A percentile compares a stretch with the other conserved stretches of the same genome.
phyloP scores from a whole-genome alignment of 2,113 vertebrate genomes.

The Sinocyclocheilus maitianheensis region DNA sequence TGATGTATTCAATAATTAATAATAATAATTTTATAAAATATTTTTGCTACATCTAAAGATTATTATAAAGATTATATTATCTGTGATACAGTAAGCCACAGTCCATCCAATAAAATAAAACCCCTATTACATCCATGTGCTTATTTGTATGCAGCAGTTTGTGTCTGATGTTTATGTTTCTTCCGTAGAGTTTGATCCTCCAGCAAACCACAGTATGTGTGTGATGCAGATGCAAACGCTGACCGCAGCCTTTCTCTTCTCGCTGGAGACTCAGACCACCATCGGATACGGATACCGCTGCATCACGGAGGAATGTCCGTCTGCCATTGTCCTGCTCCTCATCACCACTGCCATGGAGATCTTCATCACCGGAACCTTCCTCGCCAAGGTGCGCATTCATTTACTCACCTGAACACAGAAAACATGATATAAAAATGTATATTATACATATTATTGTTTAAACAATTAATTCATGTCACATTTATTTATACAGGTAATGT shows the following conservation, averaged over 20 bases:
- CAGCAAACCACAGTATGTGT: conserved; percentile 93
- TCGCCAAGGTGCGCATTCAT: conserved; percentile 81
- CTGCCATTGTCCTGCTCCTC: conserved; percentile 92
- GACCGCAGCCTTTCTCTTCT: conserved; percentile 95
- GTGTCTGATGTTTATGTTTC: conserved; percentile 20
- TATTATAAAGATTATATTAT: too few species aligned
- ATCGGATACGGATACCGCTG: conserved; percentile 96
- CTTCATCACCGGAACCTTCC: conserved; percentile 96
- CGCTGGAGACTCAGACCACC: conserved; percentile 94
- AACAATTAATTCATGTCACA: too few species aligned
- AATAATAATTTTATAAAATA: too few species aligned
- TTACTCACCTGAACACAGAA: not conserved
- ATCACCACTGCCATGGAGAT: conserved; percentile 95
- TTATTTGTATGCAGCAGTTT: not conserved
- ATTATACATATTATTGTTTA: too few species aligned
- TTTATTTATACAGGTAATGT: too few species aligned
- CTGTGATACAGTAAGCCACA: not conserved
- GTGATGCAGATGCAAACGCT: conserved; percentile 95
- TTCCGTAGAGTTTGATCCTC: conserved; percentile 78
- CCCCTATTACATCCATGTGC: not conserved
- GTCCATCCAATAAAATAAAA: not conserved
- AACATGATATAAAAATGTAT: too few species aligned
- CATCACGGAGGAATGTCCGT: conserved; percentile 93
- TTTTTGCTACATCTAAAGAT: too few species aligned
- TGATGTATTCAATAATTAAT: too few species aligned